Base-by-base conservation (phyloP, 1,140 invertebrate genomes). In the Eubasilissa regina region DNA sequence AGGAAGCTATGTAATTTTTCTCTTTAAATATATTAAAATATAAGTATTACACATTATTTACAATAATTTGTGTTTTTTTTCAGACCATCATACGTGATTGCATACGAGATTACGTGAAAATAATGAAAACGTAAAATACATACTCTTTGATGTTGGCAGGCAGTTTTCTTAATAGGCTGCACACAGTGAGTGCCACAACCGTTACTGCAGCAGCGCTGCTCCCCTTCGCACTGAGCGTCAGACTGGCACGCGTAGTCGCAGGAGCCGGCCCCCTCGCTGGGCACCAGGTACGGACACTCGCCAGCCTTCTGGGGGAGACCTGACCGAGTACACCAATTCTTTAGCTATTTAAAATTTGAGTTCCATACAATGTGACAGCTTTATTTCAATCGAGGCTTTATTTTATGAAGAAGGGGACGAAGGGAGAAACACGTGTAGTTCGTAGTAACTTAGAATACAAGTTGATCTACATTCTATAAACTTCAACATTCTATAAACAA, bases 161-260 rank as follows among this genome's bases (percentile, higher is more conserved):
- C 94, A 4, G 95, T 94, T 73, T 94, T 92, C 78, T 94, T 87
- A 13, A 95, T 89, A 0, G 94, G 93, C 48, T 91, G 87, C 0
- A 94, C 90, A 84, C 95, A 96, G 80, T 94, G 93, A 0, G 94
- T 96, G 0, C 95, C 95, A 84, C 95, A 97, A 48, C 95, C 95
- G 56, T 95, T 96, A 0, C 94, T 95, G 84, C 95, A 97, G 85
- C 95, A 97, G 77, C 95, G 93, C 48, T 91, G 89, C 0, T 88
- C 88, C 0, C 90, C 90, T 1, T 91, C 90, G 83, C 95, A 97
- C 75, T 95, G 93, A 6, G 92, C 89, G 87, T 97, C 95, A 0
- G 91, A 92, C 25, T 91, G 92, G 83, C 95, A 97, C 84, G 94
- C 92, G 82, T 94, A 91, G 83, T 95, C 94, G 84, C 95, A 97